Evolutionary conservation across 2,113 vertebrate genomes (phyloP).

Genomic region (Forbesichthys agassizii): DNA sequence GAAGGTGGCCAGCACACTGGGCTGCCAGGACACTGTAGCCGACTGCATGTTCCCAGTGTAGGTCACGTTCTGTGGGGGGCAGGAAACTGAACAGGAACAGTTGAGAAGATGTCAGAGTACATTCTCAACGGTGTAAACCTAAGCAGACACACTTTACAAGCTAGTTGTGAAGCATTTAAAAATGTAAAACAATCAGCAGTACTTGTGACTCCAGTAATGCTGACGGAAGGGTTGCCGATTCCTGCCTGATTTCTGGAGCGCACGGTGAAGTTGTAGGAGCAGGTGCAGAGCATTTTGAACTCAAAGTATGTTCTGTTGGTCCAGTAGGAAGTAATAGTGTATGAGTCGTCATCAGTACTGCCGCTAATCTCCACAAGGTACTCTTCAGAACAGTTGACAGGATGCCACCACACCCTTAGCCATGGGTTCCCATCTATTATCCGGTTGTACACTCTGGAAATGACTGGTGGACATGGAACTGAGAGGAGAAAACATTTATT

Average conservation of each 20-base stretch:
- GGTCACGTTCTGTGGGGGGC: conserved; percentile 53
- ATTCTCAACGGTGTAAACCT: too few species aligned
- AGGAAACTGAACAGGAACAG: conserved; percentile 62
- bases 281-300: conserved; percentile 73
- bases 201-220: conserved; percentile 65
- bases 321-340: conserved; percentile 72
- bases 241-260: conserved; percentile 66
- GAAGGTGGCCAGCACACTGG: conserved; percentile 51
- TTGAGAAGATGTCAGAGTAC: neutral
- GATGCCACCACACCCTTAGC: conserved; percentile 61
- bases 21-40: conserved; percentile 59
- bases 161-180: neutral
- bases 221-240: conserved; percentile 50
- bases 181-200: neutral
- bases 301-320: conserved; percentile 66
- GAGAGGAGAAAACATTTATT: conserved; percentile 6
- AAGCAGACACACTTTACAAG: neutral
- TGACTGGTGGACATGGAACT: conserved; percentile 75
- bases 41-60: conserved; percentile 37
- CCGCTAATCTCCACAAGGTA: conserved; percentile 67
- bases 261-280: conserved; percentile 66
- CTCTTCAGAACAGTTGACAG: conserved; percentile 55
- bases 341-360: conserved; percentile 51
- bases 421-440: conserved; percentile 47
- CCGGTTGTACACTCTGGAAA: conserved; percentile 26